Base-by-base conservation (phyloP, 2,888 invertebrate genomes). In the Hemaris fuciformis region DNA sequence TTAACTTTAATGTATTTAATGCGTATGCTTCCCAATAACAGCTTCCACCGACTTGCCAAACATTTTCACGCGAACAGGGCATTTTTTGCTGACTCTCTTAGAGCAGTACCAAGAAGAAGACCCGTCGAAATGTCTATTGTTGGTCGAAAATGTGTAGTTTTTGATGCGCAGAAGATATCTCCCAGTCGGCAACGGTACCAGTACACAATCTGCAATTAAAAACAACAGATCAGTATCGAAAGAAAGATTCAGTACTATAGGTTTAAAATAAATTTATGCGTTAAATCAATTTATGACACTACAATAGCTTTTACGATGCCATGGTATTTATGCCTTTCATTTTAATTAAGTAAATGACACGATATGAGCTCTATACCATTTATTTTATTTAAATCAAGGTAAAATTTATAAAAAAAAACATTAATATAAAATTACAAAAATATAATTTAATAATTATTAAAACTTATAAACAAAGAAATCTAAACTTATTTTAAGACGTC, bases 41-140 rank as follows among this genome's bases (percentile, higher is more conserved):
- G 67, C 46, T 43, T 38, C 15, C 10, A 67, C 38, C 5, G 10
- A 59, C 13, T 31, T 63, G 6, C 64, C 56, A 6, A 59, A 61
- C 66, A 63, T 66, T 45, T 64, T 67, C 2, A 68, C 66, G 1
- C 61, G 60, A 0, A 62, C 67, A 0, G 63, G 64, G 61, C 88
- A 89, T 23, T 76, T 79, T 48, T 73, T 82, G 56, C 82, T 78
- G 13, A 76, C 63, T 18, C 87, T 75, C 61, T 80, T 85, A 0
- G 88, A 88, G 57, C 88, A 88, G 46, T 87, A 87, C 87, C 88
- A 88, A 0, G 77, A 69, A 3, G 74, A 80, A 41, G 64, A 74
- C 0, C 78, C 76, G 0, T 65, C 59, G 7, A 76, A 66, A 4
- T 76, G 75, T 7, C 67, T 75, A 31, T 73, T 72, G 61, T 81